phyloP scores from a whole-genome alignment of 2,888 invertebrate species.

The Ophion ventricosus region DNA sequence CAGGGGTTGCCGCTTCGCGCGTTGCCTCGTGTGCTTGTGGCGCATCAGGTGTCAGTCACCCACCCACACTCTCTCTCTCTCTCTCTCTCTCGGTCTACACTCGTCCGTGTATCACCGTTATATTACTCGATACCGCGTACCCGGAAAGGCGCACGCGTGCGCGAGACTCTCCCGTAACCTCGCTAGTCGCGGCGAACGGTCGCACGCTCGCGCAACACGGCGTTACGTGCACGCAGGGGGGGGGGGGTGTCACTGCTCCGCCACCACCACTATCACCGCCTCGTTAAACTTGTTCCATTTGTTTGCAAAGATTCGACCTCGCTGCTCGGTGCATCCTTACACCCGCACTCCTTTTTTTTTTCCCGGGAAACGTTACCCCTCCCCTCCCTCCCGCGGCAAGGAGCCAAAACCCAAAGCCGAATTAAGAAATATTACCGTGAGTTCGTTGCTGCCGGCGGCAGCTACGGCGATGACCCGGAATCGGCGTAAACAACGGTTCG shows the following conservation, averaged over 20 bases:
- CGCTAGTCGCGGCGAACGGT: background rate
- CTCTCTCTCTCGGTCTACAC: conserved; percentile 52
- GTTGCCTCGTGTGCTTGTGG: conserved; percentile 74
- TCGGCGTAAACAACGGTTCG: background rate
- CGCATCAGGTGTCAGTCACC: conserved; percentile 84
- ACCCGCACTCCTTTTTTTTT: too few relatives aligned
- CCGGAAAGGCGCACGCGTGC: background rate
- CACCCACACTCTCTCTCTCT: background rate
- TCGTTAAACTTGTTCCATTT: too few relatives aligned
- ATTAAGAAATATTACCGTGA: too few relatives aligned
- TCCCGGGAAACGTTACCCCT: too few relatives aligned
- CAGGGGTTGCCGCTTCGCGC: background rate
- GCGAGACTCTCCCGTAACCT: background rate
- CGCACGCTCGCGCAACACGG: background rate
- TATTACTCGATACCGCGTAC: conserved; percentile 5
- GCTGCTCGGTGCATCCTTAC: too few relatives aligned
- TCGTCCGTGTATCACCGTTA: background rate
- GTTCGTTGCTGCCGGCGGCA: too few relatives aligned
- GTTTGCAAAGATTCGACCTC: too few relatives aligned
- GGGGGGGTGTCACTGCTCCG: too few relatives aligned
- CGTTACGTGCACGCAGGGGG: background rate
- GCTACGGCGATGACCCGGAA: background rate
- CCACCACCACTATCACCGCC: too few relatives aligned
- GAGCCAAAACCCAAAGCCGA: too few relatives aligned
- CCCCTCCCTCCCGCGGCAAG: too few relatives aligned